Evolutionary conservation across 2,888 invertebrate species (phyloP), one percentile per base, ranked within the genome.

Genomic region (Formica aserva): DNA sequence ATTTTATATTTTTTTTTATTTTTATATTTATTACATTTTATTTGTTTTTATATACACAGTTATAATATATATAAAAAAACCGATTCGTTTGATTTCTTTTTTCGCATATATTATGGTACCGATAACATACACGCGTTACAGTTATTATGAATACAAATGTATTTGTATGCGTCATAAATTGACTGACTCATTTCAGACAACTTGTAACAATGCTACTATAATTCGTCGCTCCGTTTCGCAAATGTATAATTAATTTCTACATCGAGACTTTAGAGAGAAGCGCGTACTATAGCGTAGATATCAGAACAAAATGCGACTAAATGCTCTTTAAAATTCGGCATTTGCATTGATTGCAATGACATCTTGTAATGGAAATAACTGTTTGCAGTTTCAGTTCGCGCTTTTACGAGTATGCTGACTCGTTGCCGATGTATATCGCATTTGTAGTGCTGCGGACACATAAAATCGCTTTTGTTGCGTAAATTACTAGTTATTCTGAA

Each of bases 401-500:
- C 62, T 62, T 88, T 88, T 85, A 84, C 60, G 81, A 75, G 32
- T 29, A 29, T 35, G 13, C 13, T 32, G 18, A 67, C 35, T 60
- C 32, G 26, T 55, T 57, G 35, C 29, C 48, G 75, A 74, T 60
- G 52, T 22, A 69, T 52, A 65, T 52, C 60, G 13, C 45, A 29
- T 76, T 63, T 75, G 22, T 22, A 55, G 26, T 52, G 32, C 45
- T 35, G 22, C 18, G 26, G 15, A 82, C 52, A 74, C 66, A 71
- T 83, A 87, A 88, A 87, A 60, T 80, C 57, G 69, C 32, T 67
- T 76, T 86, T 75, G 81, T 78, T 78, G 48, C 52, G 66, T 78
- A 69, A 87, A 87, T 90, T 85, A 84, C 74, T n/a, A 76, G 83
- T 81, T 71, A 85, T 87, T 85, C 86, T 3, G 76, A 75, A 82